phyloP scores from a whole-genome alignment of 2,797 vertebrate genomes.

The Astyanax mexicanus region DNA sequence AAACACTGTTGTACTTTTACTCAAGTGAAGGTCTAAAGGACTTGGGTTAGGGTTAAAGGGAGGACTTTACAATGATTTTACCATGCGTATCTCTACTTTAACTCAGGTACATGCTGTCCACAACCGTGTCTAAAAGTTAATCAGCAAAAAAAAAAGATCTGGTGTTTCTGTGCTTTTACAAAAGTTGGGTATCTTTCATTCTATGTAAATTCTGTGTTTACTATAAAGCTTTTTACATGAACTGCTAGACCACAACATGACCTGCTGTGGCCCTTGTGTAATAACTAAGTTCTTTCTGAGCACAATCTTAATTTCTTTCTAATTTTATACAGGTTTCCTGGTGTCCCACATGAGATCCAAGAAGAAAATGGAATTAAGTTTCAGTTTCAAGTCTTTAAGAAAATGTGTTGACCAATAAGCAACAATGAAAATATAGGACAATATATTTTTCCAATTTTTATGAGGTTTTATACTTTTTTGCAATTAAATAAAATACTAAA shows the following conservation, averaged over 20 bases:
- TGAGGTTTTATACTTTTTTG: neutral
- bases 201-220: no score
- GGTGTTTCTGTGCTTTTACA: no score
- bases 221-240: neutral
- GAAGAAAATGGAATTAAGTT: conserved; percentile 83
- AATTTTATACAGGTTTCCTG: conserved; percentile 71
- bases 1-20: no score
- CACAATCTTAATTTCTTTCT: neutral
- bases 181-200: no score
- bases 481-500: neutral
- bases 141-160: no score
- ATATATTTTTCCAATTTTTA: neutral
- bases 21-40: no score
- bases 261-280: neutral
- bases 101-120: no score
- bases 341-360: conserved; percentile 76
- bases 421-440: neutral
- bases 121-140: no score
- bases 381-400: conserved; percentile 82
- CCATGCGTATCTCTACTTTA: no score
- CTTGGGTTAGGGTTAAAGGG: no score
- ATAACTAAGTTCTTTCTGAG: neutral
- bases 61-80: no score
- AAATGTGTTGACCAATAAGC: conserved; percentile 29
- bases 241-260: neutral